Evolutionary conservation across 2,888 invertebrate genomes (phyloP).

Genomic region (Hyalella azteca): DNA sequence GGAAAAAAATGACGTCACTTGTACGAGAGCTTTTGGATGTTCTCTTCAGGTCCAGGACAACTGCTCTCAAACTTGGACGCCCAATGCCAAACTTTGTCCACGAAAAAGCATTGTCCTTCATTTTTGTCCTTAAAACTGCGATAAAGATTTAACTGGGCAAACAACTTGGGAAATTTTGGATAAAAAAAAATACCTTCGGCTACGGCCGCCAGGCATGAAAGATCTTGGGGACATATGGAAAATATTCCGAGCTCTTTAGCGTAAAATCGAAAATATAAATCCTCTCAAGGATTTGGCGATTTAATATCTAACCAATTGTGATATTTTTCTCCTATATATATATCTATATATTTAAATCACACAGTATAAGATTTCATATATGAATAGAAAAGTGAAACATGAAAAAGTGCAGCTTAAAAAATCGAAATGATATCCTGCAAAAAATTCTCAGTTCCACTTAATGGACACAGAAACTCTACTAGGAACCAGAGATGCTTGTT

Average conservation of each 20-base stretch:
- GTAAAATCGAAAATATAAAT: not conserved
- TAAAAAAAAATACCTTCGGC: not conserved
- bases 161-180: conserved; percentile 19
- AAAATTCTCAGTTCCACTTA: no score
- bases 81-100: conserved; percentile 24
- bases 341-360: no score
- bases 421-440: no score
- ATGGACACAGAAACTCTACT: no score
- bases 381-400: no score
- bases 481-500: no score
- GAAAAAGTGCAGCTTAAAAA: no score
- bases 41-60: conserved; percentile 25
- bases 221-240: not conserved
- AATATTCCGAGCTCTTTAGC: not conserved
- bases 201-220: not conserved
- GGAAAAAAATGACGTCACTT: not conserved
- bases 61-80: conserved; percentile 28
- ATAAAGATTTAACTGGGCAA: conserved; percentile 34
- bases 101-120: conserved; percentile 31
- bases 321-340: no score
- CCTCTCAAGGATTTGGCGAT: no score
- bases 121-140: conserved; percentile 36
- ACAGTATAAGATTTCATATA: no score
- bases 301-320: no score
- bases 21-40: conserved; percentile 30